Conservation (phyloP, 2,888 invertebrate genomes). For the Ashinkailepas kermadecensis region DNA sequence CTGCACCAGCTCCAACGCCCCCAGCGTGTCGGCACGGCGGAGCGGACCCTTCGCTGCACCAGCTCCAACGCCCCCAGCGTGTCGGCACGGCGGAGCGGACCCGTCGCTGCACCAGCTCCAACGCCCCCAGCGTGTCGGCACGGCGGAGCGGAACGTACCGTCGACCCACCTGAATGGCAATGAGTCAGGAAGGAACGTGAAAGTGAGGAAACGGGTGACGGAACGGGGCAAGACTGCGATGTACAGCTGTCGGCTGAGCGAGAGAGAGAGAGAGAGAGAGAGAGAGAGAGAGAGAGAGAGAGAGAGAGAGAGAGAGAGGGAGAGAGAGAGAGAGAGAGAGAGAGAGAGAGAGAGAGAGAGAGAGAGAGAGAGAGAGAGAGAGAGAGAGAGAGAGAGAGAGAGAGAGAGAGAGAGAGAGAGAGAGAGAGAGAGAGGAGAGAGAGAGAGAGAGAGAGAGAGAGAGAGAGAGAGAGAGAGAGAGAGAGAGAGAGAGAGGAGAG, state of each 20-base stretch:
- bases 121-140: too few species aligned
- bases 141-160: too few species aligned
- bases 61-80: too few species aligned
- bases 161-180: too few species aligned
- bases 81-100: too few species aligned
- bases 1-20: too few species aligned
- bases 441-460: slow-evolving; percentile 18
- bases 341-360: background rate
- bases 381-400: slow-evolving; percentile 17
- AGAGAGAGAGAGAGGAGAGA: background rate
- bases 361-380: slow-evolving; percentile 17
- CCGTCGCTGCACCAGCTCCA: too few species aligned
- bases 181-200: too few species aligned
- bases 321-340: background rate
- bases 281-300: slow-evolving; percentile 20
- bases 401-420: slow-evolving; percentile 11
- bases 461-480: slow-evolving; percentile 17
- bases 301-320: slow-evolving; percentile 9
- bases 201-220: too few species aligned
- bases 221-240: too few species aligned
- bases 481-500: slow-evolving; percentile 12
- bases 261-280: background rate
- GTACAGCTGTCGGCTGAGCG: background rate
- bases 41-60: too few species aligned
- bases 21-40: too few species aligned